phyloP scores from a whole-genome alignment of 2,888 invertebrate genomes.

The Drosophila koepferae region DNA sequence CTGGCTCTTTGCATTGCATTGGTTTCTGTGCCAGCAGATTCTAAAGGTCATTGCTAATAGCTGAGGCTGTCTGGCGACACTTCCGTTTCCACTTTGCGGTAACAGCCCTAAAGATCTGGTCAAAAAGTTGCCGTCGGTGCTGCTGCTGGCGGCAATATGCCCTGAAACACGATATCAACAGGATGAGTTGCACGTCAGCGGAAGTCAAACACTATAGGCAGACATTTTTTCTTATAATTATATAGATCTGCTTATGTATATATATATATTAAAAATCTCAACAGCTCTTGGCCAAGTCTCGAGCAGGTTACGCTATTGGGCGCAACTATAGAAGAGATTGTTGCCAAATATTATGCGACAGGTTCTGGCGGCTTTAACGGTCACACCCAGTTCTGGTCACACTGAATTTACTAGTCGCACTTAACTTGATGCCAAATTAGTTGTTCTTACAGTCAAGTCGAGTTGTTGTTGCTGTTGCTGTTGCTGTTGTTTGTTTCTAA shows the following conservation, averaged over 20 bases:
- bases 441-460: conserved; percentile 14
- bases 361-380: conserved; percentile 36
- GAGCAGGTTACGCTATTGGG: conserved; percentile 12
- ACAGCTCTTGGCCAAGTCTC: conserved; percentile 37
- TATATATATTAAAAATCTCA: not conserved
- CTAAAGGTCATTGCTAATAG: conserved; percentile 72
- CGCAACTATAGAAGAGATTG: conserved; percentile 30
- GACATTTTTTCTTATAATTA: conserved; percentile 44
- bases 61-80: conserved; percentile 66
- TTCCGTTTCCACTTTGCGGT: conserved; percentile 83
- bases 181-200: conserved; percentile 60
- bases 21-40: conserved; percentile 77
- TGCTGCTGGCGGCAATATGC: conserved; percentile 10
- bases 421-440: conserved; percentile 27
- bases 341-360: conserved; percentile 47
- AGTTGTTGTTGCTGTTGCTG: not conserved
- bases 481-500: conserved; percentile 2
- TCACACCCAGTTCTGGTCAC: conserved; percentile 32
- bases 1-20: conserved; percentile 54
- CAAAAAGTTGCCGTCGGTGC: conserved; percentile 33
- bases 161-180: conserved; percentile 63
- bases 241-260: not conserved
- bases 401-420: conserved; percentile 1
- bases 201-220: conserved; percentile 61
- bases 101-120: conserved; percentile 47